These are phyloP conservation scores for Sarcophaga variegata DNA, from an alignment of 2,888 invertebrate genomes.

Conservation along the genomic window DNA sequence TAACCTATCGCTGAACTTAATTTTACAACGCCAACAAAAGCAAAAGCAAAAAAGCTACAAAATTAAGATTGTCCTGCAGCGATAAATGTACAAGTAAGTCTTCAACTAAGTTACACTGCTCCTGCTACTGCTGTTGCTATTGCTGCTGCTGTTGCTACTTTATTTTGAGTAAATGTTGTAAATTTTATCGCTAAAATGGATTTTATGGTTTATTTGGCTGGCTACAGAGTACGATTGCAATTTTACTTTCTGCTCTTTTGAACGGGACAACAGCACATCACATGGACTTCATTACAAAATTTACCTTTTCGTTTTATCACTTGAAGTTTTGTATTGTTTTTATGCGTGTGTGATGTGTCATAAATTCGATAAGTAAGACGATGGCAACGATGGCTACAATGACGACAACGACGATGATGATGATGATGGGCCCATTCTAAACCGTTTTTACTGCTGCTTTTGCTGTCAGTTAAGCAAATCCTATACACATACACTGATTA, in stretches of 20 bases:
- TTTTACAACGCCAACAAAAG: conserved; percentile 39
- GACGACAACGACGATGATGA: not conserved
- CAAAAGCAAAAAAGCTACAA: not conserved
- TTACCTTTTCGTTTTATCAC: conserved; percentile 66
- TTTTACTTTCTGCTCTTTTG: conserved; percentile 11
- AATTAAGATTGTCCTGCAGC: conserved; percentile 46
- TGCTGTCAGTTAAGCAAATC: not conserved
- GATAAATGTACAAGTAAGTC: conserved; percentile 34
- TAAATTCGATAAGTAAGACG: conserved; percentile 70
- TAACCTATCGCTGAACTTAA: conserved; percentile 33
- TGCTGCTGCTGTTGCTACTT: not conserved
- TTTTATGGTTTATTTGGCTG: conserved; percentile 49
- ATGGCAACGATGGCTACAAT: not conserved
- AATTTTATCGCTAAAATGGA: conserved; percentile 43
- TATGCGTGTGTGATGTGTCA: conserved; percentile 71
- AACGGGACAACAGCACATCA: not conserved
- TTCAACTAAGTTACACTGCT: conserved; percentile 3
- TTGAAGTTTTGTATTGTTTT: conserved; percentile 53
- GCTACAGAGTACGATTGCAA: not conserved
- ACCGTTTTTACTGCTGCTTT: conserved; percentile 36
- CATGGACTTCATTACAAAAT: conserved; percentile 48
- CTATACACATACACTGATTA: conserved; percentile 50
- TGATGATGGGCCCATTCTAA: conserved; percentile 56
- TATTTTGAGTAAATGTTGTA: conserved; percentile 19
- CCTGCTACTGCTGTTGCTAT: not conserved